Percentiles rank a stretch among this genome's conserved stretches.
Evolutionary conservation across 2,888 invertebrate species (phyloP).

Genomic region (Troides aeacus): DNA sequence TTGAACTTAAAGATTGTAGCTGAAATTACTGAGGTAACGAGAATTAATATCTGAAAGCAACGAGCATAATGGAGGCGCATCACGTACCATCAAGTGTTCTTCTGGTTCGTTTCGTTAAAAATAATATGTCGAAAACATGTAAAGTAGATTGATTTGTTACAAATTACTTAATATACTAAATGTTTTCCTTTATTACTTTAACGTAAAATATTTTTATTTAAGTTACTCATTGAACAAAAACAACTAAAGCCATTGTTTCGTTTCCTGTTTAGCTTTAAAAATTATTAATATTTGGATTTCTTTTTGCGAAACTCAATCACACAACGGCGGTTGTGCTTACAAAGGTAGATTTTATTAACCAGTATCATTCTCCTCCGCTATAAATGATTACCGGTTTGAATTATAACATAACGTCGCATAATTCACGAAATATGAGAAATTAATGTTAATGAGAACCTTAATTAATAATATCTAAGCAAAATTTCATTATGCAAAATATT

Average conservation of each 20-base stretch:
- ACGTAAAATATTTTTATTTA: no score
- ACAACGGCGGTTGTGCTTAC: neutral
- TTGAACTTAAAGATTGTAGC: no score
- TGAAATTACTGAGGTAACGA: no score
- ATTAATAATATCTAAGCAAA: slow-evolving; percentile 17
- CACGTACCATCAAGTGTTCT: no score
- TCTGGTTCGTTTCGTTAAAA: no score
- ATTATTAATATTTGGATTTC: neutral
- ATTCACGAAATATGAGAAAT: slow-evolving; percentile 17
- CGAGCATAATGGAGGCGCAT: no score
- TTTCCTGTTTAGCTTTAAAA: neutral
- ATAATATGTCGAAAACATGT: no score
- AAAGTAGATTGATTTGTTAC: no score
- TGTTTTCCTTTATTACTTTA: no score
- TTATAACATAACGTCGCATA: slow-evolving; percentile 17
- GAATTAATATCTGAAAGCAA: no score
- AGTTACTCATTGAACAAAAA: neutral
- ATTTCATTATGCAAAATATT: slow-evolving; percentile 4
- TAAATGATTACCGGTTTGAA: slow-evolving; percentile 13
- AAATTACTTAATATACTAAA: no score
- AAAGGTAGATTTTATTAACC: neutral
- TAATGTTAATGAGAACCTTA: slow-evolving; percentile 18
- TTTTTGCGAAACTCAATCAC: neutral
- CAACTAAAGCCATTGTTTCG: neutral
- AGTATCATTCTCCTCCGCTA: neutral